Percentiles rank a stretch among this genome's conserved stretches.
phyloP scores from a whole-genome alignment of 2,113 vertebrate genomes.

The Oceanites oceanicus region DNA sequence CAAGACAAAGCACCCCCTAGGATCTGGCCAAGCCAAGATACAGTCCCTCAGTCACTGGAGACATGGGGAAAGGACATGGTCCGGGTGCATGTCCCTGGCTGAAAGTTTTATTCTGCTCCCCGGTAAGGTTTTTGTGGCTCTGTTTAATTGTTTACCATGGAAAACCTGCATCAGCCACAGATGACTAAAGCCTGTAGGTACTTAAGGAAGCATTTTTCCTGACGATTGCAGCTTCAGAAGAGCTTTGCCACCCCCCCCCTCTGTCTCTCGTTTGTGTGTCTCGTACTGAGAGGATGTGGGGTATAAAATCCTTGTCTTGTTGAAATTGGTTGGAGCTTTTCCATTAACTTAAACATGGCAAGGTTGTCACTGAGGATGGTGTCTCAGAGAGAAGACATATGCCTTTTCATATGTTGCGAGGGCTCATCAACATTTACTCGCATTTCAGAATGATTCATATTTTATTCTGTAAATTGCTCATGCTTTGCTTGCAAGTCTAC shows the following conservation, averaged over 20 bases:
- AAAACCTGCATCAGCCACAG: not conserved
- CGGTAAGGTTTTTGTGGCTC: not conserved
- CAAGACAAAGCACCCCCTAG: not conserved
- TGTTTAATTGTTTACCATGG: not conserved
- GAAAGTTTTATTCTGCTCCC: not conserved
- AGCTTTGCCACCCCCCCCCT: not conserved
- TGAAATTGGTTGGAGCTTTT: not conserved
- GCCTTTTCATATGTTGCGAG: not conserved
- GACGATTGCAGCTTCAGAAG: not conserved
- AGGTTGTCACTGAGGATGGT: not conserved
- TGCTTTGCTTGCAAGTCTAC: not conserved
- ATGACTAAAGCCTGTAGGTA: not conserved
- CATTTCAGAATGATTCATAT: not conserved
- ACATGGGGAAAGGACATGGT: not conserved
- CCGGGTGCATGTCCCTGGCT: not conserved
- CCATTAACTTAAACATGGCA: not conserved
- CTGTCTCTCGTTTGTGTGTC: not conserved
- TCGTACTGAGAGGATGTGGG: not conserved
- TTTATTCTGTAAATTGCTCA: not conserved
- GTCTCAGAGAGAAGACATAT: not conserved
- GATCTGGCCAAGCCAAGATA: not conserved
- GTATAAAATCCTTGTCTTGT: not conserved
- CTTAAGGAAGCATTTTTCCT: not conserved
- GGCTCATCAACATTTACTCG: not conserved
- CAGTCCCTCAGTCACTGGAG: not conserved